A percentile compares a stretch with the other conserved stretches of the same genome.
Evolutionary conservation across 1,140 invertebrate species (phyloP).

Genomic region (Ips typographus): DNA sequence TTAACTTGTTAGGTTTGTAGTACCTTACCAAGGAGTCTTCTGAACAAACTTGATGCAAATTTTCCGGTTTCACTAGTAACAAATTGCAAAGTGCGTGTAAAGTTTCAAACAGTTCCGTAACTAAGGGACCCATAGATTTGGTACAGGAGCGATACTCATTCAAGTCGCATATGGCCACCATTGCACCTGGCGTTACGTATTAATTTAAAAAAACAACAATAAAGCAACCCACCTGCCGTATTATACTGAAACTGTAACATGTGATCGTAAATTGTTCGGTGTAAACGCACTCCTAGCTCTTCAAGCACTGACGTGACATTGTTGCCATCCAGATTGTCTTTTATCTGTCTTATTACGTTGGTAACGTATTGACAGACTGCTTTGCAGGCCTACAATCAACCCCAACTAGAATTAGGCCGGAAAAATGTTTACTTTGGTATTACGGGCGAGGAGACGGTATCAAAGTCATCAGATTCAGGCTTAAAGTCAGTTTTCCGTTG

Average conservation of each 20-base stretch:
- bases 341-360: constrained; percentile 75
- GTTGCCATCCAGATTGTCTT: constrained; percentile 87
- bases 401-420: background rate
- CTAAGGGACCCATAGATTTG: constrained; percentile 67
- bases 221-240: constrained; percentile 69
- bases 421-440: constrained; percentile 22
- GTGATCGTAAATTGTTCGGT: constrained; percentile 95
- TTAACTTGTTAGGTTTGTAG: background rate
- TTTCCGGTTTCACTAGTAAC: constrained; percentile 92
- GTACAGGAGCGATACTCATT: constrained; percentile 80
- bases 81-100: constrained; percentile 95
- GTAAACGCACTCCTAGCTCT: constrained; percentile 88
- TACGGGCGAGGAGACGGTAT: constrained; percentile 73
- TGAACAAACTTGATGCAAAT: constrained; percentile 91
- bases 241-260: constrained; percentile 94
- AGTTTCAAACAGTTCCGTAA: constrained; percentile 89
- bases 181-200: constrained; percentile 68
- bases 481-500: constrained; percentile 97
- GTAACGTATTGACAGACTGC: constrained; percentile 85
- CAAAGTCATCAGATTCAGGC: constrained; percentile 80
- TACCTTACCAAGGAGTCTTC: constrained; percentile 86
- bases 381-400: constrained; percentile 73
- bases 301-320: constrained; percentile 85
- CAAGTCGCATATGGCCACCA: constrained; percentile 97
- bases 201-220: background rate